Percentiles rank a stretch among this genome's conserved stretches.
phyloP scores from a whole-genome alignment of 1,140 invertebrate genomes.

The Ectropis grisescens region DNA sequence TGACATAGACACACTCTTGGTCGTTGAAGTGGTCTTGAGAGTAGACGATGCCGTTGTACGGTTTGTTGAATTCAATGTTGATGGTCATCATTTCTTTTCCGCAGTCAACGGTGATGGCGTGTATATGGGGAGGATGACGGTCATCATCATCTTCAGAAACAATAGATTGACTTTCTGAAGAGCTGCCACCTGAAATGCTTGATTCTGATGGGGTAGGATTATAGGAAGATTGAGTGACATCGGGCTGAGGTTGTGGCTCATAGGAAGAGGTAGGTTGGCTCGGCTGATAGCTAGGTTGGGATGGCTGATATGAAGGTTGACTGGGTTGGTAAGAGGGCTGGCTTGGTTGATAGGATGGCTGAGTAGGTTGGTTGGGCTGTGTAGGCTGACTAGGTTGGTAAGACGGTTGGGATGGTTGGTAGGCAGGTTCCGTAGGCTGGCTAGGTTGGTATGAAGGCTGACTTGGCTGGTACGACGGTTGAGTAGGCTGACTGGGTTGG shows the following conservation, averaged over 20 bases:
- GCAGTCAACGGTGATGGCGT: slow-evolving; percentile 81
- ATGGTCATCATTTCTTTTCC: slow-evolving; percentile 88
- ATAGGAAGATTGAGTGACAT: slow-evolving; percentile 12
- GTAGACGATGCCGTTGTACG: slow-evolving; percentile 85
- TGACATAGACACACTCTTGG: slow-evolving; percentile 80
- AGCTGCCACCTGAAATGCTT: background rate
- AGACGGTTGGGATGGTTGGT: slow-evolving; percentile 34
- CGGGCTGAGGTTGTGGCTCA: slow-evolving; percentile 20
- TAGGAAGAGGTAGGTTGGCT: slow-evolving; percentile 23
- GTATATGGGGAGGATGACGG: slow-evolving; percentile 81
- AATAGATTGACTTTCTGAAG: slow-evolving; percentile 6
- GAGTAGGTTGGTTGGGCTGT: slow-evolving; percentile 28
- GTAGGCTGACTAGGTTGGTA: slow-evolving; percentile 26
- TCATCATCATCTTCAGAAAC: slow-evolving; percentile 44
- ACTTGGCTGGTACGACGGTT: slow-evolving; percentile 36
- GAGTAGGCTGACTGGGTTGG: slow-evolving; percentile 29
- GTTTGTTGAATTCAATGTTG: slow-evolving; percentile 82
- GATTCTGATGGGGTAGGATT: background rate
- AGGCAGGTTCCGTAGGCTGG: slow-evolving; percentile 32
- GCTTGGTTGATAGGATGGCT: slow-evolving; percentile 21
- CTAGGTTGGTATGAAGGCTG: slow-evolving; percentile 19
- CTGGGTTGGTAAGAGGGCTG: slow-evolving; percentile 36
- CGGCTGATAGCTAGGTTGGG: slow-evolving; percentile 32
- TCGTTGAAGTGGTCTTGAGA: slow-evolving; percentile 83
- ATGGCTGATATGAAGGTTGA: slow-evolving; percentile 31